Evolutionary conservation across 2,797 vertebrate species (phyloP), one percentile per base, ranked within the genome.

Genomic region (Hephaestus fuliginosus): DNA sequence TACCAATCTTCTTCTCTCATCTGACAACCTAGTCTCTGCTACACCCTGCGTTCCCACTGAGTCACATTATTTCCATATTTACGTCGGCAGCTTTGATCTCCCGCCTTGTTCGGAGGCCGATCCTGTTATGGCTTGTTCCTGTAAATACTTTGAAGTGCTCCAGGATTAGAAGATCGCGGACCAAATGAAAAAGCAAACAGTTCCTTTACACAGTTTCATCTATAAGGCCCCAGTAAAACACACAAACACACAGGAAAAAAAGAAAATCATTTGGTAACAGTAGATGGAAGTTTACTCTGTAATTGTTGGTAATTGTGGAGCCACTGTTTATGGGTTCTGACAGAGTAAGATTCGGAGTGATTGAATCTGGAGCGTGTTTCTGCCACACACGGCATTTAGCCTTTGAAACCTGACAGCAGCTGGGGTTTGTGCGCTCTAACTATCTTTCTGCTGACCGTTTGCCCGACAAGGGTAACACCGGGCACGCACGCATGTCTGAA

Each of bases 31-130:
- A 70, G 44, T 53, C 56, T 10, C 51, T 58, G 86, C 82, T 90
- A 85, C 88, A 90, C 89, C 86, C 87, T 36, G 14, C 63, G 76
- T 90, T 94, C 91, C 92, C 87, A 90, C 88, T 89, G 92, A 93
- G 78, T 93, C 92, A 92, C 74, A 86, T 89, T 92, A 93, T 93
- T 95, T 92, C 94, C 92, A 93, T 92, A 94, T 93, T 94, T 92
- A 92, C 86, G 89, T 89, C 89, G 58, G 82, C 86, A 83, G 82
- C 89, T 93, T 93, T 94, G 93, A 94, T 94, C 86, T 81, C 20
- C 51, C 43, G 83, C 77, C 78, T 88, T 80, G 87, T 89, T 93
- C 89, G 62, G 85, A 90, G 91, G 51, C 84, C 88, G 93, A 93
- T 94, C 91, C 88, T 93, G 91, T 93, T 93, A 91, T 92, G 92